These are phyloP conservation scores for Neosilurus hyrtlii DNA, from an alignment of 2,797 vertebrate species.

Conservation along the genomic window DNA sequence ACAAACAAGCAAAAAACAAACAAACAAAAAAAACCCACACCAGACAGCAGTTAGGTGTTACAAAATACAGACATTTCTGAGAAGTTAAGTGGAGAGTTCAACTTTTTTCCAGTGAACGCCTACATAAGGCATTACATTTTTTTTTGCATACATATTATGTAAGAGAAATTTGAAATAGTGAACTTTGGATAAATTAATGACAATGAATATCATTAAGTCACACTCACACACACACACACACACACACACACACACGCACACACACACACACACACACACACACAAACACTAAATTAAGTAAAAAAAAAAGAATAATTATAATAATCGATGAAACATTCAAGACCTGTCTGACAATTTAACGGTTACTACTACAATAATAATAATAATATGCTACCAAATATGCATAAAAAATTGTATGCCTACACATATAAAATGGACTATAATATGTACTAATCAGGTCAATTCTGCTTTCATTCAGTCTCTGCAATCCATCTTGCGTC, in stretches of 20 bases:
- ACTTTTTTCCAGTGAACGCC: neutral
- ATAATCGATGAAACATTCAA: neutral
- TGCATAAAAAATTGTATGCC: neutral
- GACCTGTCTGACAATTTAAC: neutral
- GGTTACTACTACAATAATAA: neutral
- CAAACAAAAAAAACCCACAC: neutral
- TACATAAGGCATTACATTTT: neutral
- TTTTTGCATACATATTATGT: no score
- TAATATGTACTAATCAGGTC: neutral
- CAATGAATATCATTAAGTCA: neutral
- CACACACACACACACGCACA: no score
- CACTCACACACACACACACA: no score
- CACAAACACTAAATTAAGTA: neutral
- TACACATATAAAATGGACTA: neutral
- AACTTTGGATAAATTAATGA: no score
- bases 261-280: no score
- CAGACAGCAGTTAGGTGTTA: neutral
- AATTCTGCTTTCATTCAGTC: neutral
- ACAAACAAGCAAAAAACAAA: neutral
- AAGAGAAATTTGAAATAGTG: no score
- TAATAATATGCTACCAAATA: neutral
- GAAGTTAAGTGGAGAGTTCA: neutral
- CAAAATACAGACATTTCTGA: neutral
- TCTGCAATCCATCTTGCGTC: slow-evolving; percentile 44
- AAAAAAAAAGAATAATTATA: neutral